A percentile compares a stretch with the other conserved stretches of the same genome.
Evolutionary conservation across 2,113 vertebrate genomes (phyloP).

Genomic region (Talpa occidentalis): DNA sequence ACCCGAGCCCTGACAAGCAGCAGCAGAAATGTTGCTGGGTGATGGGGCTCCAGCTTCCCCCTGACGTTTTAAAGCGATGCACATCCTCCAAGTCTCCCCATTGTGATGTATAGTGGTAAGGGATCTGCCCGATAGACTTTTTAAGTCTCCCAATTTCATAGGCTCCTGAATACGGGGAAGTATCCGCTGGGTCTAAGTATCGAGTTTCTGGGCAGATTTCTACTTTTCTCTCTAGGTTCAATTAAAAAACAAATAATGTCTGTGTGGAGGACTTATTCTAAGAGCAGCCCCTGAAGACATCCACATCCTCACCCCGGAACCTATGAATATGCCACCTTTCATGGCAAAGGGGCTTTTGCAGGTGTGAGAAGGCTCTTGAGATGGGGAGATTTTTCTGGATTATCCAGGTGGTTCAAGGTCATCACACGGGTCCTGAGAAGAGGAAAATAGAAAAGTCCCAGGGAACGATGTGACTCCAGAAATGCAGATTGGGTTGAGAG

Average conservation of each 20-base stretch:
- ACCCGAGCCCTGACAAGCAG: constrained; percentile 71
- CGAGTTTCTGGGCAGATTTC: constrained; percentile 30
- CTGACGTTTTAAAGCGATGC: constrained; percentile 72
- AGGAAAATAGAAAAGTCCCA: background rate
- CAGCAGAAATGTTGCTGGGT: background rate
- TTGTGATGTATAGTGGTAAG: constrained; percentile 58
- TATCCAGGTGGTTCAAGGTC: background rate
- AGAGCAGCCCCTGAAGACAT: no score
- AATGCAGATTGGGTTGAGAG: background rate
- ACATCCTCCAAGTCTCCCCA: background rate
- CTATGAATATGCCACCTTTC: background rate
- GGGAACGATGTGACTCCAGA: background rate
- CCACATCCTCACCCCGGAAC: background rate
- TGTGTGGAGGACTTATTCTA: background rate
- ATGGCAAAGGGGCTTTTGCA: background rate
- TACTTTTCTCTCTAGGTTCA: constrained; percentile 32
- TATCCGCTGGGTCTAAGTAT: constrained; percentile 26
- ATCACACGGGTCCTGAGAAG: background rate
- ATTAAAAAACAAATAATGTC: background rate
- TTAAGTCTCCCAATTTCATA: constrained; percentile 49
- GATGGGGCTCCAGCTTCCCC: constrained; percentile 47
- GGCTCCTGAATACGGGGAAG: background rate
- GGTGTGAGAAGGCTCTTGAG: background rate
- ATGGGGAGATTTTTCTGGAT: background rate
- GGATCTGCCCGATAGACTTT: constrained; percentile 47